Evolutionary conservation across 1,140 invertebrate genomes (phyloP).

Genomic region (Trichonephila clavata): DNA sequence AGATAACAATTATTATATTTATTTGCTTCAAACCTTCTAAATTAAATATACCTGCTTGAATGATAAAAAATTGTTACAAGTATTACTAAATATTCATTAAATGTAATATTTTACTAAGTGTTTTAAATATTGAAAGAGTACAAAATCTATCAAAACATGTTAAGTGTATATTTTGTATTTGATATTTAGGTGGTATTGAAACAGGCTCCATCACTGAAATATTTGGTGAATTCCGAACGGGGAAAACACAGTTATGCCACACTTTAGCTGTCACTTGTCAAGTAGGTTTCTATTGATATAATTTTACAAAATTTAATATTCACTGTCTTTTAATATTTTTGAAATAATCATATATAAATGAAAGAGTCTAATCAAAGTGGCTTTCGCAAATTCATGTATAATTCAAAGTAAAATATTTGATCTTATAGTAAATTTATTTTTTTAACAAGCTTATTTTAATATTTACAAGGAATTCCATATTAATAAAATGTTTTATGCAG

Average conservation of each 20-base stretch:
- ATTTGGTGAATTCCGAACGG: slow-evolving; percentile 99
- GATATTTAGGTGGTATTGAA: slow-evolving; percentile 94
- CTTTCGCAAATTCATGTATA: too few relatives aligned
- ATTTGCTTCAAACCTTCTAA: not conserved
- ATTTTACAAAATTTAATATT: not conserved
- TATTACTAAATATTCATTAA: not conserved
- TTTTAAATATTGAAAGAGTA: not conserved
- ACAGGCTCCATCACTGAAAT: slow-evolving; percentile 99
- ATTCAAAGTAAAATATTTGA: too few relatives aligned
- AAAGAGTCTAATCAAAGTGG: too few relatives aligned
- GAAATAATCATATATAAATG: too few relatives aligned
- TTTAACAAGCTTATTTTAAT: too few relatives aligned
- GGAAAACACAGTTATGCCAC: slow-evolving; percentile 99
- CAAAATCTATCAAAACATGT: not conserved
- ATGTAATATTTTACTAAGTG: not conserved
- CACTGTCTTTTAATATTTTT: not conserved
- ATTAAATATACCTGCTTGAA: not conserved
- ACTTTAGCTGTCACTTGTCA: slow-evolving; percentile 99
- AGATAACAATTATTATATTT: not conserved
- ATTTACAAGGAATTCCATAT: too few relatives aligned
- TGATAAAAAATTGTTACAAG: not conserved
- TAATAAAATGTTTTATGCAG: too few relatives aligned
- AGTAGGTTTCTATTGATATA: slow-evolving; percentile 82
- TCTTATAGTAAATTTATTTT: too few relatives aligned
- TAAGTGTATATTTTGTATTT: not conserved